These are phyloP conservation scores for Crambe crambe DNA, from an alignment of 37 sponge, comb jelly and placozoan species.

Conservation along the genomic window DNA sequence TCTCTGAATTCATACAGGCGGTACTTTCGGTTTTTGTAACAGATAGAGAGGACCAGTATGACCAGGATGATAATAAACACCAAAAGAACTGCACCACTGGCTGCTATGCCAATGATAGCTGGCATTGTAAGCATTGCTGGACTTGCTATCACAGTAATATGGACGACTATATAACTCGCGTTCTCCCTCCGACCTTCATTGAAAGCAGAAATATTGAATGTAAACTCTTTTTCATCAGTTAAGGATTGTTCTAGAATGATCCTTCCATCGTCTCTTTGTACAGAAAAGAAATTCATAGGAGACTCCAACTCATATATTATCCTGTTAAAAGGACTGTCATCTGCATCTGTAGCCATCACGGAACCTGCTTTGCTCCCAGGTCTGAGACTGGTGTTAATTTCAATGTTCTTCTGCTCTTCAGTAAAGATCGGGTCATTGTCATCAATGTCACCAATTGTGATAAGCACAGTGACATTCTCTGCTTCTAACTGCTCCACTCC, in stretches of 20 bases:
- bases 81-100: not conserved
- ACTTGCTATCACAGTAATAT: not conserved
- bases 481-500: not conserved
- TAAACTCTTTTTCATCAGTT: not conserved
- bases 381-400: not conserved
- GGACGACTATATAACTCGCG: not conserved
- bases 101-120: not conserved
- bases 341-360: constrained; percentile 10
- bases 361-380: not conserved
- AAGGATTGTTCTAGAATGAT: not conserved
- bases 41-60: not conserved
- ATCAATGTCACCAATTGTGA: constrained; percentile 25
- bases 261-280: not conserved
- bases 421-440: constrained; percentile 38
- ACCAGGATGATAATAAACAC: not conserved
- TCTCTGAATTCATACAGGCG: not conserved
- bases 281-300: not conserved
- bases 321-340: not conserved
- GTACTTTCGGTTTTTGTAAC: not conserved
- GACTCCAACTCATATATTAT: not conserved
- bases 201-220: constrained; percentile 11
- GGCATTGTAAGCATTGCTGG: too few species aligned
- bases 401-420: not conserved
- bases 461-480: not conserved
- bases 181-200: not conserved